Evolutionary conservation across 2,888 invertebrate species (phyloP).

Genomic region (Lomographa bimaculata): DNA sequence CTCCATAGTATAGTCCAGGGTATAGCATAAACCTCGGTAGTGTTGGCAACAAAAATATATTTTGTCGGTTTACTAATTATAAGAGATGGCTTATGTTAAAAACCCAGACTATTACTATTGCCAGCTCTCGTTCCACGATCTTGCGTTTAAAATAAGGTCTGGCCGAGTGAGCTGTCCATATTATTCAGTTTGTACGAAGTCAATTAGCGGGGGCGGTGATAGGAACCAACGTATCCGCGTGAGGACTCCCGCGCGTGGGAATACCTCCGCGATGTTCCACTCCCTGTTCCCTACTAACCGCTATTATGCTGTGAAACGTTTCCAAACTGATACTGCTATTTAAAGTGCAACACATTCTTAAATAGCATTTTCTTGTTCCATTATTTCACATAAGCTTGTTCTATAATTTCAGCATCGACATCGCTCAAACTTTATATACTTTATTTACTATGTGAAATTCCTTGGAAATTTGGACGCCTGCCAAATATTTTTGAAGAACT

Average conservation of each 20-base stretch:
- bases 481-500: slow-evolving; percentile 49
- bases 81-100: too few relatives aligned
- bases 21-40: too few relatives aligned
- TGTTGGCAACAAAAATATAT: too few relatives aligned
- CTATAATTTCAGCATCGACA: slow-evolving; percentile 19
- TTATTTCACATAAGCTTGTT: slow-evolving; percentile 20
- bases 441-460: slow-evolving; percentile 30
- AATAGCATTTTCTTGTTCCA: neutral
- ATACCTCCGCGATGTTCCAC: slow-evolving; percentile 46
- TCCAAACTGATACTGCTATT: too few relatives aligned
- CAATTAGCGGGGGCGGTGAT: slow-evolving; percentile 77
- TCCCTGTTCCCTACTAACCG: slow-evolving; percentile 5
- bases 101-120: too few relatives aligned
- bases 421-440: slow-evolving; percentile 12
- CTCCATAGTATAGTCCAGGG: too few relatives aligned
- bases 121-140: slow-evolving; percentile 1
- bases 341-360: too few relatives aligned
- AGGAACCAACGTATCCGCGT: slow-evolving; percentile 72
- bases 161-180: slow-evolving; percentile 36
- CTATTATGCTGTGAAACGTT: neutral
- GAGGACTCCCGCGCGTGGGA: slow-evolving; percentile 66
- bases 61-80: too few relatives aligned
- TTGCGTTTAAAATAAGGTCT: slow-evolving; percentile 9
- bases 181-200: slow-evolving; percentile 34
- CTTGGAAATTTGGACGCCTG: slow-evolving; percentile 45